These are phyloP conservation scores for Himalopsyche anomala DNA, from an alignment of 2,888 invertebrate species.

Conservation along the genomic window DNA sequence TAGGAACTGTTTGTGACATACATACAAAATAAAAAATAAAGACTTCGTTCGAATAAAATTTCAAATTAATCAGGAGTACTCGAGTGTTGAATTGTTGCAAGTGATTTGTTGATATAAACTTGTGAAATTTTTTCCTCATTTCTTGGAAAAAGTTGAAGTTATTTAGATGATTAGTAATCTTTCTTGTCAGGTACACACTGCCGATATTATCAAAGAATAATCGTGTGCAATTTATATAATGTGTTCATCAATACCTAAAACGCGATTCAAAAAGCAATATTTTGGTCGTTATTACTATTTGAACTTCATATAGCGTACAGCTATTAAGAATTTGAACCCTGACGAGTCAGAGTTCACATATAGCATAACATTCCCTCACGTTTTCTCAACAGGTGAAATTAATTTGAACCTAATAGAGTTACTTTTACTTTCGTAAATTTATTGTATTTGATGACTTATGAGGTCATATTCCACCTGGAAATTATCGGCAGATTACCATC, in stretches of 20 bases:
- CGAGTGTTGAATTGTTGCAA: no score
- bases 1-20: no score
- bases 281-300: constrained; percentile 32
- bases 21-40: no score
- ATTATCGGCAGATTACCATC: constrained; percentile 23
- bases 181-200: background rate
- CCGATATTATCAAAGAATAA: background rate
- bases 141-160: no score
- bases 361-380: constrained; percentile 57
- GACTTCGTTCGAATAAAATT: no score
- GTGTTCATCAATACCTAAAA: constrained; percentile 16
- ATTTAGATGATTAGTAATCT: background rate
- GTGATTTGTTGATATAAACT: no score
- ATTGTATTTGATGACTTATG: constrained; percentile 48
- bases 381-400: constrained; percentile 59
- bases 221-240: constrained; percentile 28
- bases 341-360: constrained; percentile 53
- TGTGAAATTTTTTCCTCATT: no score
- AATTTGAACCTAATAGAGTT: constrained; percentile 54
- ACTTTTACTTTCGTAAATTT: constrained; percentile 57
- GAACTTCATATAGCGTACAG: constrained; percentile 11
- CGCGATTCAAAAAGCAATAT: constrained; percentile 36
- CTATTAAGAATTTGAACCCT: constrained; percentile 50
- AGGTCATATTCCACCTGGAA: constrained; percentile 36
- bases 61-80: no score